Conservation (phyloP, 2,113 vertebrate genomes). For the Zosterops hypoxanthus region DNA sequence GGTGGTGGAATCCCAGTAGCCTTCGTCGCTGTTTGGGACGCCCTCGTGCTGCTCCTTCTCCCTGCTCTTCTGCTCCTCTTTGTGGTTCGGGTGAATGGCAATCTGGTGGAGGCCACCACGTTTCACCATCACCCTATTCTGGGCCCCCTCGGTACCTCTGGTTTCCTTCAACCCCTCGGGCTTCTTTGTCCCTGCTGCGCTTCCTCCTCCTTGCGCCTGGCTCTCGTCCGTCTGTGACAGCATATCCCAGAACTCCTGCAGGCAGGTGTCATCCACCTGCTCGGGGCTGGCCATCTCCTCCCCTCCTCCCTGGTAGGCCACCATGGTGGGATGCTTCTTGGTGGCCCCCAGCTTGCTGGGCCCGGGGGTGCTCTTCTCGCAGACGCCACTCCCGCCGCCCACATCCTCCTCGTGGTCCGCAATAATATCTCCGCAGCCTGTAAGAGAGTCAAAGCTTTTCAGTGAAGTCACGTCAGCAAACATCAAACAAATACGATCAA, state of each 20-base stretch:
- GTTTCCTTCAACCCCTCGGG: slow-evolving; percentile 76
- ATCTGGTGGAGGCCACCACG: slow-evolving; percentile 66
- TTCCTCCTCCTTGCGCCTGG: slow-evolving; percentile 10
- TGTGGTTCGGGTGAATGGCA: slow-evolving; percentile 72
- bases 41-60: slow-evolving; percentile 83
- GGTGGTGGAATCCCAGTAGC: slow-evolving; percentile 94
- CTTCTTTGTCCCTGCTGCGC: slow-evolving; percentile 61
- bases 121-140: slow-evolving; percentile 69
- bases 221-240: slow-evolving; percentile 82
- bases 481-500: slow-evolving; percentile 89
- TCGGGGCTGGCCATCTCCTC: slow-evolving; percentile 99
- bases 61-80: slow-evolving; percentile 76
- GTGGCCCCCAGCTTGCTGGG: slow-evolving; percentile 66
- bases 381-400: slow-evolving; percentile 75
- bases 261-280: slow-evolving; percentile 88
- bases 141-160: slow-evolving; percentile 70
- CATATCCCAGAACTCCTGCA: slow-evolving; percentile 97
- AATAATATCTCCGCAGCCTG: slow-evolving; percentile 98
- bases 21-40: slow-evolving; percentile 87
- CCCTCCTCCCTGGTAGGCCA: slow-evolving; percentile 95
- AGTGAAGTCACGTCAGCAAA: slow-evolving; percentile 98
- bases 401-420: slow-evolving; percentile 93
- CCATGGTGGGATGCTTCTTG: slow-evolving; percentile 84
- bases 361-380: slow-evolving; percentile 64
- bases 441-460: slow-evolving; percentile 99